phyloP scores from a whole-genome alignment of 2,797 vertebrate genomes.

The Clarias laeviceps region DNA sequence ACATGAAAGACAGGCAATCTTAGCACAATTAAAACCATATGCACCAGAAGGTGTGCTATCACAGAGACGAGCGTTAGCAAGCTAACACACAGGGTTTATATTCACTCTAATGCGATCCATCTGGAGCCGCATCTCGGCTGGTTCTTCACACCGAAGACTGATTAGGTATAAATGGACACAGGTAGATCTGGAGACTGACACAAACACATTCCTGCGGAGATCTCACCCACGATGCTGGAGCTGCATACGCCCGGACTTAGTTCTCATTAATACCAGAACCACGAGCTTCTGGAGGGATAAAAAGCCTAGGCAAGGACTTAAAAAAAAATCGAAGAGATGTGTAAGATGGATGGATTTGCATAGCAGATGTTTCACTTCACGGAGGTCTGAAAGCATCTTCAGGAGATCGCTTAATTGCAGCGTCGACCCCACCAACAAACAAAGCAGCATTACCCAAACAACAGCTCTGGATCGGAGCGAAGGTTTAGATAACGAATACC shows the following conservation, averaged over 20 bases:
- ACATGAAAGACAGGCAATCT: constrained; percentile 59
- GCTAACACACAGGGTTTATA: constrained; percentile 44
- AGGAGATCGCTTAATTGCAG: constrained; percentile 65
- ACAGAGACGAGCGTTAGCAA: constrained; percentile 58
- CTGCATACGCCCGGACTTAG: constrained; percentile 31
- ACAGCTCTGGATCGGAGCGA: constrained; percentile 49
- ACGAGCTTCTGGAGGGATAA: constrained; percentile 19
- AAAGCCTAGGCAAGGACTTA: constrained; percentile 14
- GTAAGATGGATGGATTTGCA: constrained; percentile 63
- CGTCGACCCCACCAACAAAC: constrained; percentile 59
- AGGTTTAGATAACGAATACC: constrained; percentile 44
- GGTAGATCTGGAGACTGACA: constrained; percentile 46
- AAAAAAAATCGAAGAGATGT: constrained; percentile 26
- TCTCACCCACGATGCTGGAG: constrained; percentile 9
- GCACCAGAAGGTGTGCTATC: constrained; percentile 47
- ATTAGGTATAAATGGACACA: constrained; percentile 56
- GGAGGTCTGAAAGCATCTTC: constrained; percentile 68
- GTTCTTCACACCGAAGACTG: constrained; percentile 59
- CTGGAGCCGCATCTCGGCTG: constrained; percentile 48
- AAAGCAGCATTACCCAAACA: constrained; percentile 60
- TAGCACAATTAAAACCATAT: constrained; percentile 64
- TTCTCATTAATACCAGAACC: constrained; percentile 39
- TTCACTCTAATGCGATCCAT: constrained; percentile 64
- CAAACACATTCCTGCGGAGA: constrained; percentile 53
- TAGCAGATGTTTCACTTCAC: constrained; percentile 70